A percentile compares a stretch with the other conserved stretches of the same genome.
Conservation (phyloP, 2,888 invertebrate genomes). For the Patella caerulea region DNA sequence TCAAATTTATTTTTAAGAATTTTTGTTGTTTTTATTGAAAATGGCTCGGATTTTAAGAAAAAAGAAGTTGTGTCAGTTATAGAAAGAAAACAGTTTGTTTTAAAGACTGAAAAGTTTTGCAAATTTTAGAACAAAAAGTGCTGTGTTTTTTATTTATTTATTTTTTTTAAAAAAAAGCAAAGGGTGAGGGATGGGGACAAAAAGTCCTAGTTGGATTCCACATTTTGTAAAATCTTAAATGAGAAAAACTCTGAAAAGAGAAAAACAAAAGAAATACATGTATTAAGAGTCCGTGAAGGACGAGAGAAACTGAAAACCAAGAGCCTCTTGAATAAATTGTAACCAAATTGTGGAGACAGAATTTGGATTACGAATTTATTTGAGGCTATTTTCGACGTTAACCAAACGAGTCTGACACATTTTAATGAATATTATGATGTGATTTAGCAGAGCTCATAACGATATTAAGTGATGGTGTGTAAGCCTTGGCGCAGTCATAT, state of each 20-base stretch:
- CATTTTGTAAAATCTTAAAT: not conserved
- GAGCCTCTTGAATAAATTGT: constrained; percentile 1
- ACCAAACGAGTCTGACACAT: not conserved
- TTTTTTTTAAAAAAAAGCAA: not conserved
- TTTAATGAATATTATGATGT: not conserved
- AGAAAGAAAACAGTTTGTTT: not conserved
- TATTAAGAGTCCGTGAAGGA: not conserved
- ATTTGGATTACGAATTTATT: constrained; percentile 1
- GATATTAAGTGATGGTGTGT: not conserved
- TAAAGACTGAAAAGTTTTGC: not conserved
- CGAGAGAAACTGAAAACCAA: not conserved
- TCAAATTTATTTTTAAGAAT: too few species aligned
- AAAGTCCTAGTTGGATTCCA: constrained; percentile 7
- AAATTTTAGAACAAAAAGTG: not conserved
- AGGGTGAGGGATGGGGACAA: not conserved
- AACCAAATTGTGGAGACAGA: not conserved
- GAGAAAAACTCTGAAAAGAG: not conserved
- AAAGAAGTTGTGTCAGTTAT: not conserved
- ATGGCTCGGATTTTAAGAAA: too few species aligned
- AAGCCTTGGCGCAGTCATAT: not conserved
- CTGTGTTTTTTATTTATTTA: not conserved
- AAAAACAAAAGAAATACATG: not conserved
- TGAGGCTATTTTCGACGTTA: constrained; percentile 5
- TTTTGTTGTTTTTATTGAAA: too few species aligned
- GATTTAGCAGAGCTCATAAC: not conserved